Evolutionary conservation across 2,888 invertebrate species (phyloP).

Genomic region (Ochropleura leucogaster): DNA sequence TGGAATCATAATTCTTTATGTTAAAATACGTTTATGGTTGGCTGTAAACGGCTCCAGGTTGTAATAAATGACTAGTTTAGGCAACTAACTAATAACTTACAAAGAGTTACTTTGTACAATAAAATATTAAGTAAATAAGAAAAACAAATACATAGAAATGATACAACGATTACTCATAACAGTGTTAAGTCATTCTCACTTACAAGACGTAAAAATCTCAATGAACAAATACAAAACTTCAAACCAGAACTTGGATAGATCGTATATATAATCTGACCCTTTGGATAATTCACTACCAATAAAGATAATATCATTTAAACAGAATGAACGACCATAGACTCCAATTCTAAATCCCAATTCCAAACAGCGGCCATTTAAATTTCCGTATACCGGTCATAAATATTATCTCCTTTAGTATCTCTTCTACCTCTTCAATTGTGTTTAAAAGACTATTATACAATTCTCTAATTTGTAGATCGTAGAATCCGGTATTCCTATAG

Average conservation of each 20-base stretch:
- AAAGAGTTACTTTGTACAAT: constrained; percentile 39
- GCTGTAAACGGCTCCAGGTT: constrained; percentile 31
- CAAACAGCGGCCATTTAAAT: constrained; percentile 19
- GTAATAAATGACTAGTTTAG: constrained; percentile 33
- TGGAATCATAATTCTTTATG: constrained; percentile 38
- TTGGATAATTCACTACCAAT: constrained; percentile 23
- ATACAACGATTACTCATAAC: too few species aligned
- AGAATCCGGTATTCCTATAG: constrained; percentile 23
- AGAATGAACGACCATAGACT: constrained; percentile 15
- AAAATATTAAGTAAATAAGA: constrained; percentile 2
- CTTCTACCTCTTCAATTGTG: constrained; percentile 43
- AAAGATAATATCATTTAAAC: constrained; percentile 15
- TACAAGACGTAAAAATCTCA: neutral
- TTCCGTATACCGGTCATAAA: constrained; percentile 28
- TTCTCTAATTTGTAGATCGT: constrained; percentile 37
- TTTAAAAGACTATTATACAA: constrained; percentile 28
- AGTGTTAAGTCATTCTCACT: neutral
- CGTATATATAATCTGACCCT: neutral
- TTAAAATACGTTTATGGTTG: constrained; percentile 40
- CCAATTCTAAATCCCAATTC: constrained; percentile 23
- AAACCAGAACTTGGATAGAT: neutral
- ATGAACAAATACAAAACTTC: neutral
- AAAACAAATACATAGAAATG: neutral
- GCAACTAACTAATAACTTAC: constrained; percentile 39
- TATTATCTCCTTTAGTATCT: constrained; percentile 27